phyloP scores from a whole-genome alignment of 2,797 vertebrate genomes.

The Octomys mimax region DNA sequence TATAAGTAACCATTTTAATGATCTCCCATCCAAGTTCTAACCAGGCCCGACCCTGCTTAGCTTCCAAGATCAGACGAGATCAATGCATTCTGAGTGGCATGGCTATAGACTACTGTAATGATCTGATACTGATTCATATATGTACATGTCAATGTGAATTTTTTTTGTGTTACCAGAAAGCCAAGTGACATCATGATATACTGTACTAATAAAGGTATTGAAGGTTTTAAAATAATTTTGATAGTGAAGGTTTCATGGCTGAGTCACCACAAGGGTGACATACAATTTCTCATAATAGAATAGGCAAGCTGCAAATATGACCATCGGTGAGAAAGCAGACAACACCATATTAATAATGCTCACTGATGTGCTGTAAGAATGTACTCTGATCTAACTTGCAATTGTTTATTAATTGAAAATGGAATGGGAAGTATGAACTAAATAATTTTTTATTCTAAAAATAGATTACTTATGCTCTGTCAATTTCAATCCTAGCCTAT shows the following conservation, averaged over 20 bases:
- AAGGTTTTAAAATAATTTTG: slow-evolving; percentile 24
- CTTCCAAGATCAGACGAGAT: too few species aligned
- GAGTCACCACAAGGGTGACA: not conserved
- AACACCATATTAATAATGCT: not conserved
- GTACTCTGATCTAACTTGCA: not conserved
- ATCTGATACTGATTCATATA: not conserved
- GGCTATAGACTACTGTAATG: not conserved
- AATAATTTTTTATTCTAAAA: slow-evolving; percentile 1
- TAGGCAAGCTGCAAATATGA: not conserved
- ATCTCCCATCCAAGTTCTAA: too few species aligned
- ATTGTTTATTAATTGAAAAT: slow-evolving; percentile 27
- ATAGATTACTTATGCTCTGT: not conserved
- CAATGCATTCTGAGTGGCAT: too few species aligned
- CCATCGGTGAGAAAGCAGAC: not conserved
- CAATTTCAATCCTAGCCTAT: slow-evolving; percentile 46
- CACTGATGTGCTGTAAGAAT: not conserved
- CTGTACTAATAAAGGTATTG: not conserved
- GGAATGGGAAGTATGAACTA: not conserved
- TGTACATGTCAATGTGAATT: not conserved
- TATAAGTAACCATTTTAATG: not conserved
- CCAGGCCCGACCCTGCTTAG: too few species aligned
- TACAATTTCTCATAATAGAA: not conserved
- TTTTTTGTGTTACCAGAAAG: slow-evolving; percentile 12
- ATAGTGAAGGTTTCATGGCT: slow-evolving; percentile 5
- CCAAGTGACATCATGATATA: not conserved